Base-by-base conservation (phyloP, 2,888 invertebrate genomes). In the Pyrrhosoma nymphula region DNA sequence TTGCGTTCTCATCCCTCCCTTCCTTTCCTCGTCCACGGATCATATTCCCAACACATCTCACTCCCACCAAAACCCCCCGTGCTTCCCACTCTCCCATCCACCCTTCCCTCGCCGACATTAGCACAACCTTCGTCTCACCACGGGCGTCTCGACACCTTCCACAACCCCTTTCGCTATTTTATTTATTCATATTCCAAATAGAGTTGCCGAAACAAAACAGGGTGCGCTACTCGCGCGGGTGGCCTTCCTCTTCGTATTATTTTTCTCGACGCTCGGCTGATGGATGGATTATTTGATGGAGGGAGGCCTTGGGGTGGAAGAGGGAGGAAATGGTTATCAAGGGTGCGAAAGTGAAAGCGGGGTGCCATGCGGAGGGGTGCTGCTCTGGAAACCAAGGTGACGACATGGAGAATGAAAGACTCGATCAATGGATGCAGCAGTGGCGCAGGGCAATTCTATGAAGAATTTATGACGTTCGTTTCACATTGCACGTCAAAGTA, bases 271-370 rank as follows among this genome's bases (percentile, higher is more conserved):
- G 69, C 69, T 18, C 26, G 26, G 82, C 30, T 82, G 82, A 35
- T 82, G 82, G 82, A 82, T 82, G 82, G 82, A 35, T 82, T 82
- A 82, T 82, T 82, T 82, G 82, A 82, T 82, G 82, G 82, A 69
- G 69, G 69, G 23, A 20, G 60, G 69, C 82, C 82, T 35, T 16
- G 82, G 35, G 35, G n/a, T 23, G 35, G 2, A 35, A 82, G 82
- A 35, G 14, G 30, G 82, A 35, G 35, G n/a, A n/a, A 12, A 35
- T 30, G 82, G 30, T 35, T 35, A 35, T 14, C 35, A 82, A n/a
- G 30, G 82, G 35, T 12, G 30, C 35, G 82, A 82, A 82, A 82
- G 82, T 14, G 82, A 82, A 82, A 82, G 82, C 8, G 35, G 82
- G 30, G 14, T 30, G 82, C 18, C 82, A 16, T 16, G 18, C 30